Conservation (phyloP, 2,888 invertebrate species). For the Seira ritae region DNA sequence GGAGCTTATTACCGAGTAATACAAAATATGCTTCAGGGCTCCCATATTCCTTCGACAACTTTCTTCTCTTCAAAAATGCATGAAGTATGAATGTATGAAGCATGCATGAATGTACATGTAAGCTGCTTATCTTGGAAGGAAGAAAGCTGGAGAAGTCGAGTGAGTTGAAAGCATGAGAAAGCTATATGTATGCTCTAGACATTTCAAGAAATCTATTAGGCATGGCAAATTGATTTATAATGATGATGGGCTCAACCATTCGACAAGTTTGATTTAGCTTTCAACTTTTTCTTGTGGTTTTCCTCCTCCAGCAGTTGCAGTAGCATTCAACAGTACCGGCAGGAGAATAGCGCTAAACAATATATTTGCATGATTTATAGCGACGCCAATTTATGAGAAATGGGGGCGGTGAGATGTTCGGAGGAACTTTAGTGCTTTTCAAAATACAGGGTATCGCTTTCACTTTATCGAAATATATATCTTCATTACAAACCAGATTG, state of each 20-base stretch:
- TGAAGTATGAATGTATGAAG: not conserved
- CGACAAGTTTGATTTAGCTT: slow-evolving; percentile 55
- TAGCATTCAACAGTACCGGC: not conserved
- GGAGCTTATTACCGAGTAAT: not conserved
- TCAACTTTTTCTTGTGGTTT: slow-evolving; percentile 37
- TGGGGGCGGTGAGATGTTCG: not conserved
- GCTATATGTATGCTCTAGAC: not conserved
- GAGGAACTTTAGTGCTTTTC: not conserved
- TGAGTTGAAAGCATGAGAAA: too few species aligned
- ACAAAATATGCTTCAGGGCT: not conserved
- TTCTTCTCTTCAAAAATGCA: not conserved
- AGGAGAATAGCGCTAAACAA: not conserved
- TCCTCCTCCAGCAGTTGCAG: not conserved
- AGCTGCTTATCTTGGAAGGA: not conserved
- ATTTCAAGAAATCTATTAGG: slow-evolving; percentile 42
- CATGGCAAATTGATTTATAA: slow-evolving; percentile 68
- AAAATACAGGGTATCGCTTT: not conserved
- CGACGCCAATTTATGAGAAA: slow-evolving; percentile 23
- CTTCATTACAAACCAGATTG: slow-evolving; percentile 6
- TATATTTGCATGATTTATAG: slow-evolving; percentile 21
- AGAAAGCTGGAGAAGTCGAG: not conserved
- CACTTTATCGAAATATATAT: slow-evolving; percentile 8
- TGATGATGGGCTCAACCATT: slow-evolving; percentile 58
- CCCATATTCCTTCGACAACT: not conserved
- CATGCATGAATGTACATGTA: too few species aligned